Evolutionary conservation across 2,113 vertebrate genomes (phyloP), one percentile per base, ranked within the genome.

Genomic region (Siniperca knerii): DNA sequence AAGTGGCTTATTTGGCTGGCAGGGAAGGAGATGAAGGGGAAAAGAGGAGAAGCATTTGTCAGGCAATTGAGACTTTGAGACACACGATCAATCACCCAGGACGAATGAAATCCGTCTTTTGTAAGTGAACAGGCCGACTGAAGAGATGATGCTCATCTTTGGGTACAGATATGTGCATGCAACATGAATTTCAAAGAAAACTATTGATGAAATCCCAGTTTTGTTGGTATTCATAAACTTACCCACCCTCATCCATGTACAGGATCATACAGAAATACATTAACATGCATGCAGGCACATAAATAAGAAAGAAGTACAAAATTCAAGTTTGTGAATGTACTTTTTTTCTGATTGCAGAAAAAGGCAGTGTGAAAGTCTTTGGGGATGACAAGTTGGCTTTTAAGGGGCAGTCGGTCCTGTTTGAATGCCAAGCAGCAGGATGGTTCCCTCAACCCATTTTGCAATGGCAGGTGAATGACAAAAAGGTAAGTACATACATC

Each of bases 381-480:
- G 92, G 91, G 78, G 93, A 62, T 10, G 89, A 93, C 68, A 85
- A 90, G 50, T 84, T 94, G 58, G 95, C 94, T 79, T 87, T 75
- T 71, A 92, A 94, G 79, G 96, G 96, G 2, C 58, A 94, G 29
- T 88, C 90, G 33, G 57, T 95, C 84, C 87, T 90, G 68, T 95
- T 98, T 91, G 89, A 95, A 90, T 98, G 97, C 50, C 90, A 79
- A 82, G 97, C 96, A 8, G 62, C 60, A 67, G 96, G 95, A 91
- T 98, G 97, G 97, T 86, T 68, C 78, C 97, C 97, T 0, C 78
- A 87, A 84, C 97, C 97, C 8, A 62, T 71, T 23, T 88, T 98
- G 61, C 79, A 91, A 52, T 98, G 97, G 98, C 87, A 94, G 69
- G 55, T 96, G 89, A 90, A 95, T 35, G 83, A 91, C 62, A 92